These are phyloP conservation scores for Zelostemma sp. DNA, from an alignment of 1,140 invertebrate genomes.

Conservation along the genomic window DNA sequence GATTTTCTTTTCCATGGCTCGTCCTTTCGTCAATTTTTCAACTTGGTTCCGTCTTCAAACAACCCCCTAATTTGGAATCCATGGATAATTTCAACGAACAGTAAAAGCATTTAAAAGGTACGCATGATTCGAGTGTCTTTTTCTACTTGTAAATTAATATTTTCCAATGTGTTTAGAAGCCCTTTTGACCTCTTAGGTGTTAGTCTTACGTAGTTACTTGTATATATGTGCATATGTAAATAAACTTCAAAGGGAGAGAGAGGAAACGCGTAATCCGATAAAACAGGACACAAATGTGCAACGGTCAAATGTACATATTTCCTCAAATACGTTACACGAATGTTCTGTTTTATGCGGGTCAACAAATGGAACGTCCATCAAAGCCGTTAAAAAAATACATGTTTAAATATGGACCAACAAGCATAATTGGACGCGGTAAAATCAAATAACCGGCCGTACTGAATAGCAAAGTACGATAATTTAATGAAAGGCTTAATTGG, in stretches of 20 bases:
- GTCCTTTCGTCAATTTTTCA: conserved; percentile 8
- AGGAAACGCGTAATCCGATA: too few species aligned
- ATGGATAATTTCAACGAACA: conserved; percentile 12
- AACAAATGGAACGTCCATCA: too few species aligned
- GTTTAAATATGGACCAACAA: too few species aligned
- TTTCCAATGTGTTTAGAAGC: conserved; percentile 13
- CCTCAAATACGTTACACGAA: too few species aligned
- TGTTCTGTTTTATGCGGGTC: too few species aligned
- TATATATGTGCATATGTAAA: conserved; percentile 9
- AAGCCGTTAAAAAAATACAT: too few species aligned
- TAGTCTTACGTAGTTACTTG: conserved; percentile 21
- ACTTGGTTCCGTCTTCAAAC: conserved; percentile 5
- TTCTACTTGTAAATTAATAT: conserved; percentile 29
- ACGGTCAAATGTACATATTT: too few species aligned
- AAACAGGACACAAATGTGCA: too few species aligned
- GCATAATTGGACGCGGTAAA: neutral
- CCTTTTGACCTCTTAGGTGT: neutral
- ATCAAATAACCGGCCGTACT: neutral
- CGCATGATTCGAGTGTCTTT: conserved; percentile 2
- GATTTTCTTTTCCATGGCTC: conserved; percentile 26
- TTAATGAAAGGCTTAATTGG: conserved; percentile 3
- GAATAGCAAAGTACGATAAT: conserved; percentile 4
- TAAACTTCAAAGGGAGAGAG: conserved; percentile 1
- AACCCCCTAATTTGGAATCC: conserved; percentile 1
- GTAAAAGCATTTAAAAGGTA: conserved; percentile 19